Percentiles rank a stretch among this genome's conserved stretches.
Conservation (phyloP, 53 echinoderm and acorn worm genomes). For the Apostichopus leukothele region DNA sequence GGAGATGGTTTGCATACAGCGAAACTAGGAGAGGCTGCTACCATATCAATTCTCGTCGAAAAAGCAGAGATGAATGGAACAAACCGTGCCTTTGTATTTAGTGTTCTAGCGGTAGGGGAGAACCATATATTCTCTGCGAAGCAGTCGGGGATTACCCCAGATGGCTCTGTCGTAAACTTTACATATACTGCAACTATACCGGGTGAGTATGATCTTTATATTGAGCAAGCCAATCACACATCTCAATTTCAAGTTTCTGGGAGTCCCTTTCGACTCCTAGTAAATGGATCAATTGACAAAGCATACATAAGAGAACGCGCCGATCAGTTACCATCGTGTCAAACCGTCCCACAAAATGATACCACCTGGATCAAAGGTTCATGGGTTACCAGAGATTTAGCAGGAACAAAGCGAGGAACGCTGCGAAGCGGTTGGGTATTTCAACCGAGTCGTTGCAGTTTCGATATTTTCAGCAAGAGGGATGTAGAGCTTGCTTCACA, state of each 20-base stretch:
- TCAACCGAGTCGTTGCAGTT: slow-evolving; percentile 13
- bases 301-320: not conserved
- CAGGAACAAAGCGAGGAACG: not conserved
- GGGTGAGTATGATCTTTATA: slow-evolving; percentile 14
- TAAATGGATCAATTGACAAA: not conserved
- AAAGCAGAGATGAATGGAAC: not conserved
- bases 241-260: slow-evolving; percentile 12
- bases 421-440: slow-evolving; percentile 26
- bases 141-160: too few species aligned
- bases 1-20: not conserved
- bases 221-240: not conserved
- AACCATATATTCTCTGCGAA: not conserved
- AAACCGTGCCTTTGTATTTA: not conserved
- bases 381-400: not conserved
- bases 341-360: not conserved
- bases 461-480: slow-evolving; percentile 5
- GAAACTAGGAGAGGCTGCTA: not conserved
- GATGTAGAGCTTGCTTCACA: not conserved
- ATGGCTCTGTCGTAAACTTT: not conserved
- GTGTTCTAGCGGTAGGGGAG: slow-evolving; percentile 19
- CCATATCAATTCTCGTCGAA: not conserved
- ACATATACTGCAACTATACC: not conserved
- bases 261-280: slow-evolving; percentile 4
- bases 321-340: slow-evolving; percentile 13
- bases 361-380: not conserved